Evolutionary conservation across 92 coral and sea anemone species (phyloP).

Genomic region (Siderastrea radians): DNA sequence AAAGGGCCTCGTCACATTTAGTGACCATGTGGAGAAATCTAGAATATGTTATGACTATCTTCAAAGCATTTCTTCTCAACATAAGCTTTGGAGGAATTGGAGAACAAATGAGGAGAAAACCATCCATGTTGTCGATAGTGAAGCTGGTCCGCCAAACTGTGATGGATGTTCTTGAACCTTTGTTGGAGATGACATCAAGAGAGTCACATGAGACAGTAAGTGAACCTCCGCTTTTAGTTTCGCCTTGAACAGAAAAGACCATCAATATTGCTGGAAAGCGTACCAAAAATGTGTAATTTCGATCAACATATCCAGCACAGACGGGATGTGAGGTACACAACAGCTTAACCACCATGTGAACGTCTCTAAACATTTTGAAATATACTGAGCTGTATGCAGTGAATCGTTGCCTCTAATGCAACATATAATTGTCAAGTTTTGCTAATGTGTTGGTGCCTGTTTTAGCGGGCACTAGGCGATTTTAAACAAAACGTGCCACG

Average conservation of each 20-base stretch:
- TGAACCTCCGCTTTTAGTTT: not conserved
- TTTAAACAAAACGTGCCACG: too few relatives aligned
- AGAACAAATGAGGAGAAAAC: constrained; percentile 62
- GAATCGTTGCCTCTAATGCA: too few relatives aligned
- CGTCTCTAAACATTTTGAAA: too few relatives aligned
- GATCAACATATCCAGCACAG: too few relatives aligned
- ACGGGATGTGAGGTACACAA: too few relatives aligned
- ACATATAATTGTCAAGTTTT: too few relatives aligned
- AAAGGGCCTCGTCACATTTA: not conserved
- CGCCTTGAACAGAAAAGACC: not conserved
- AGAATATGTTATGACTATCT: constrained; percentile 61
- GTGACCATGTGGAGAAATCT: not conserved
- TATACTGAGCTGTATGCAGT: too few relatives aligned
- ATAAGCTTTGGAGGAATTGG: constrained; percentile 78
- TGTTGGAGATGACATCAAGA: constrained; percentile 15
- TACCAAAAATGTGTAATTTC: too few relatives aligned
- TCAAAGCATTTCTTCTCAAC: constrained; percentile 64
- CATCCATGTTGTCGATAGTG: constrained; percentile 43
- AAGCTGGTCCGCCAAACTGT: constrained; percentile 20
- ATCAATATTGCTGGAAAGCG: too few relatives aligned
- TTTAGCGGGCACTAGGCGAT: too few relatives aligned
- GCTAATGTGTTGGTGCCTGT: too few relatives aligned
- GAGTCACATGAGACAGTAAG: constrained; percentile 27
- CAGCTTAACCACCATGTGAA: too few relatives aligned
- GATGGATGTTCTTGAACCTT: constrained; percentile 43